Evolutionary conservation across 2,888 invertebrate genomes (phyloP), one percentile per base, ranked within the genome.

Genomic region (Tipula unca): DNA sequence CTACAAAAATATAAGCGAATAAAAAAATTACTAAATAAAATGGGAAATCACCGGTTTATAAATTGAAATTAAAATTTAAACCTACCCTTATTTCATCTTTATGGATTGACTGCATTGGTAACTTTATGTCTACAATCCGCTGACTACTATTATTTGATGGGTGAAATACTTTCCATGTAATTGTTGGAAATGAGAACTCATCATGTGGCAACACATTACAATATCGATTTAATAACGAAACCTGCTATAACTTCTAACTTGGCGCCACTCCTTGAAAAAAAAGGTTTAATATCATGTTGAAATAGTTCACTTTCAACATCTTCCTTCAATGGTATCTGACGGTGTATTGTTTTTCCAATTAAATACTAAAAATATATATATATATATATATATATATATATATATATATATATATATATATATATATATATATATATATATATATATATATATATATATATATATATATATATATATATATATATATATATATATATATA

Each of bases 21-120:
- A 32, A 3, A 32, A 32, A 32, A 32, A 32, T 3, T 32, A 32
- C 2, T 3, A 32, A 32, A 2, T 5, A 32, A 32, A 32, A 36
- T 36, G 3, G 10, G 36, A 8, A 10, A 39, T 10, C 39, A 6
- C 35, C 35, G n/a, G n/a, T n/a, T n/a, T n/a, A n/a, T 32, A 32
- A 6, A 32, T 32, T 32, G n/a, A n/a, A n/a, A n/a, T 32, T 32
- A 32, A 32, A 6, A 0, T 32, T 87, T 48, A 2, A 48, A 97
- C 97, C 91, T 91, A 97, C 97, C 91, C 91, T 88, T 83, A 98
- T 93, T 0, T 92, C 90, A 8, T 94, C 93, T 88, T 94, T 94
- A 82, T 97, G 88, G 0, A 95, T 94, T 14, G 96, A 96, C 87
- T 95, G 93, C 3, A 95, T 92, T 0, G 99, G 99, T 88, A 98